phyloP scores from a whole-genome alignment of 2,113 vertebrate genomes.

The Catharus fuscescens region DNA sequence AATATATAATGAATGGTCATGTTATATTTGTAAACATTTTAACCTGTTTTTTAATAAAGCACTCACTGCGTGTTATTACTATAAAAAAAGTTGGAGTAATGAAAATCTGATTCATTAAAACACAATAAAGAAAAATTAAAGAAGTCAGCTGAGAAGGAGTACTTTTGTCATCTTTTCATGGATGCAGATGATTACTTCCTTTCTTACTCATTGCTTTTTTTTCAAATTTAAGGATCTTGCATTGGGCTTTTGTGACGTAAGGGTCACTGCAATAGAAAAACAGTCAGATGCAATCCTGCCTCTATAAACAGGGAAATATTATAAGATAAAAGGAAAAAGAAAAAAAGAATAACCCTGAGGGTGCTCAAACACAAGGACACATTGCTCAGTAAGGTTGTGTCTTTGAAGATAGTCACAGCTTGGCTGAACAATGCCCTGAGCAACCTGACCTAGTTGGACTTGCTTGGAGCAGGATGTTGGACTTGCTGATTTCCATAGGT shows the following conservation, averaged over 20 bases:
- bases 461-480: neutral
- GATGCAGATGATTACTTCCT: neutral
- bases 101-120: neutral
- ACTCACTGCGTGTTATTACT: neutral
- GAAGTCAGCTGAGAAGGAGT: neutral
- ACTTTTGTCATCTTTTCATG: neutral
- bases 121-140: neutral
- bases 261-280: neutral
- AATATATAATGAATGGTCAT: neutral
- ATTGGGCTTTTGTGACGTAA: accelerated
- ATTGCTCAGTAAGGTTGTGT: neutral
- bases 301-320: neutral
- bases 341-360: neutral
- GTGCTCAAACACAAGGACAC: neutral
- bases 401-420: neutral
- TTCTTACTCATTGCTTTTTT: neutral
- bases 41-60: neutral
- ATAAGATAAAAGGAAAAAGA: neutral
- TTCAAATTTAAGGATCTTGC: neutral
- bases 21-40: neutral
- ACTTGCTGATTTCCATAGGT: neutral
- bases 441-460: neutral
- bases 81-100: neutral
- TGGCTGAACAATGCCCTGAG: neutral
- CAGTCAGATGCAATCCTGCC: neutral